Evolutionary conservation across 2,797 vertebrate species (phyloP), one percentile per base, ranked within the genome.

Genomic region (Garrulus glandarius): DNA sequence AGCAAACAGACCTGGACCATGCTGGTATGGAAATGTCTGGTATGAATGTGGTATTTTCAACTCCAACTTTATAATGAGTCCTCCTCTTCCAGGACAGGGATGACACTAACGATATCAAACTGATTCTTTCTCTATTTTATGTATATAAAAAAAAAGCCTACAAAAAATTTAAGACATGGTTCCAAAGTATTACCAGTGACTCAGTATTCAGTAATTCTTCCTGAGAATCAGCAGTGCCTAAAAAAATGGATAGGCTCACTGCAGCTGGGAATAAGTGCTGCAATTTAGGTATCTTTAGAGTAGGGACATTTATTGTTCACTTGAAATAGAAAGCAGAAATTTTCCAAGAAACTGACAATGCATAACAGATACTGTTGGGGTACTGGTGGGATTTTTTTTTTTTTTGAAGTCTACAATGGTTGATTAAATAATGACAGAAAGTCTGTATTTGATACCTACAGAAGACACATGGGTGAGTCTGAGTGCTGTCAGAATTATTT

Each of bases 401-500:
- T 52, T 61, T 41, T 44, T 15, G 1, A n/a, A 44, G 23, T 13
- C 63, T 47, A 17, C 29, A 82, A 13, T 29, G 13, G 18, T 30
- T 95, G 70, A 70, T 74, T 75, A 92, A 91, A 90, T 87, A 88
- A 57, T 59, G 76, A 89, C n/a, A 86, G 50, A 90, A 84, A 59
- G 18, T 20, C 83, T 53, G 0, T 29, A 67, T 34, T 30, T 53
- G 30, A 34, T 57, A 87, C 24, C 53, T 60, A 17, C 15, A 83
- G 20, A 64, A 57, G 71, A 46, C 39, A 18, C 32, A 43, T 8
- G 36, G 49, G 20, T 83, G 47, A 89, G 41, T 56, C 52, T 56
- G 59, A 89, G 56, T 17, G 36, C 29, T 84, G 57, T 11, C 83
- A 86, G 55, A 72, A 60, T 22, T 65, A 87, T 80, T 74, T 68